Conservation (phyloP, 2,113 vertebrate genomes). For the Nothoprocta perdicaria region DNA sequence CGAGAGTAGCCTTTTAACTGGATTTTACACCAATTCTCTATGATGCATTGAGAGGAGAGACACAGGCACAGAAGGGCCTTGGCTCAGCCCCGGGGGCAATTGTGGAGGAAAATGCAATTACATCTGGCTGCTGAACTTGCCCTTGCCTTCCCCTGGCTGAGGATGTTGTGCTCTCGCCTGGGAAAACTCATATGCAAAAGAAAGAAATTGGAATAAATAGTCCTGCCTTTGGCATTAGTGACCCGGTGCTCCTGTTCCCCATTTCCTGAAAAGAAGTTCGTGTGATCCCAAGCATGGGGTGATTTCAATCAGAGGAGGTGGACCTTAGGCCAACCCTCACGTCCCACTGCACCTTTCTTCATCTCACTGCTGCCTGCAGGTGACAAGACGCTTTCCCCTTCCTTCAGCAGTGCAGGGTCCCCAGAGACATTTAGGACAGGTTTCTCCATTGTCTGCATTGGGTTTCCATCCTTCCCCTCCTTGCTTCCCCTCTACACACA, state of each 20-base stretch:
- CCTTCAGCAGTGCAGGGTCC: neutral
- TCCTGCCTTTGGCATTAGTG: constrained; percentile 42
- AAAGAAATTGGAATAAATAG: constrained; percentile 56
- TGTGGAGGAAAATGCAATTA: constrained; percentile 81
- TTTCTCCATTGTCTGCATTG: neutral
- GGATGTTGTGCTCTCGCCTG: constrained; percentile 54
- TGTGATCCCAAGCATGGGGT: too few species aligned
- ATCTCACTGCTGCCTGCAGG: neutral
- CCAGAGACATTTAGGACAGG: neutral
- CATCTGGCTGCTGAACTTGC: constrained; percentile 67
- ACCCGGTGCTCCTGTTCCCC: neutral
- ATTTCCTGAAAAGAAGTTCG: neutral
- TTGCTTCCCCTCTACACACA: neutral
- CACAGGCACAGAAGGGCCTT: constrained; percentile 27
- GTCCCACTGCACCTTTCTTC: neutral
- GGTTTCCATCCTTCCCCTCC: neutral
- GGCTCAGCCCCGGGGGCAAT: constrained; percentile 52
- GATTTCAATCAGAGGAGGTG: neutral
- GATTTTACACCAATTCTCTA: constrained; percentile 70
- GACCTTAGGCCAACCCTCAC: neutral
- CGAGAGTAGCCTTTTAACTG: constrained; percentile 55
- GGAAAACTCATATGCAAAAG: constrained; percentile 26
- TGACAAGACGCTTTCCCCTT: neutral
- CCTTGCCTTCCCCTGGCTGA: constrained; percentile 62
- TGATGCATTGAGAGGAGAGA: constrained; percentile 50